phyloP scores from a whole-genome alignment of 2,113 vertebrate genomes.

The Pedionomus torquatus region DNA sequence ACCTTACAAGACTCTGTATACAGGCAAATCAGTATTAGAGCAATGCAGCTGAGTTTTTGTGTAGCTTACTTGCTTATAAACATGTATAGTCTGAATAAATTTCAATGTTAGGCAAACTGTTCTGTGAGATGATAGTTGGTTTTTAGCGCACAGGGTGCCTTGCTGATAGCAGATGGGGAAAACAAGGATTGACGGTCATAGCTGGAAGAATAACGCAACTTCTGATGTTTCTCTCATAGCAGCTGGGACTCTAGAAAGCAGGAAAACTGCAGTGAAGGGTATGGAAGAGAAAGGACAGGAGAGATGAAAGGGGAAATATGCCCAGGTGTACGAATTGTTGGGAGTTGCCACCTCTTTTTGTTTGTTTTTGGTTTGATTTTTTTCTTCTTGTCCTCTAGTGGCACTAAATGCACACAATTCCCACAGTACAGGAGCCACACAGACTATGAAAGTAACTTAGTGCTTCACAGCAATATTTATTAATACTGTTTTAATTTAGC shows the following conservation, averaged over 20 bases:
- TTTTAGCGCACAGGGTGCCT: not conserved
- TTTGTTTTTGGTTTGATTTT: not conserved
- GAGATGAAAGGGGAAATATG: not conserved
- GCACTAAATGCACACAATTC: not conserved
- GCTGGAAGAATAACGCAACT: not conserved
- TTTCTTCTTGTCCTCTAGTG: not conserved
- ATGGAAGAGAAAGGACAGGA: not conserved
- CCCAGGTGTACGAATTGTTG: not conserved
- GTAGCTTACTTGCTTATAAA: not conserved
- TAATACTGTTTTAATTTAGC: not conserved
- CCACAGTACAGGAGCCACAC: not conserved
- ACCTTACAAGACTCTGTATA: not conserved
- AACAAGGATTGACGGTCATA: not conserved
- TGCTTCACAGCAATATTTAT: not conserved
- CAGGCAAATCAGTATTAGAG: not conserved
- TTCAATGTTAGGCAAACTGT: not conserved
- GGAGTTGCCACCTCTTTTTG: not conserved
- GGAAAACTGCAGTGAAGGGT: not conserved
- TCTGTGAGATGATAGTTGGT: rapidly evolving
- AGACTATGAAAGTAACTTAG: not conserved
- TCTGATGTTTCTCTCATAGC: not conserved
- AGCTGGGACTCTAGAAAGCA: not conserved
- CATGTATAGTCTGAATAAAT: not conserved
- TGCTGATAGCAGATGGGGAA: not conserved
- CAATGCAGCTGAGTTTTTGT: not conserved